These are phyloP conservation scores for Halcyon leucocephala DNA, from an alignment of 2,797 vertebrate species.

Conservation along the genomic window DNA sequence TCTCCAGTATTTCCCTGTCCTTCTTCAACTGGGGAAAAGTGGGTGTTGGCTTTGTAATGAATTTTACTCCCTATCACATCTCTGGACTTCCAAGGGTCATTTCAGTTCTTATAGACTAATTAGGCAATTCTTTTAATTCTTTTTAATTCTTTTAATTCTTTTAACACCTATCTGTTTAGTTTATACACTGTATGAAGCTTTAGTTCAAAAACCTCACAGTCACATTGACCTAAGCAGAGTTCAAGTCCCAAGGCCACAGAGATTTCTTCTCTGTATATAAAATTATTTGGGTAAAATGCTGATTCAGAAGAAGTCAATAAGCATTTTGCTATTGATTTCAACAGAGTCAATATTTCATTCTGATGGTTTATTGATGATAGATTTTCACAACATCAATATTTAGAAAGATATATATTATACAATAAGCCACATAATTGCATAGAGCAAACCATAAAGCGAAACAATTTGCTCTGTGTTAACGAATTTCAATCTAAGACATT, in stretches of 20 bases:
- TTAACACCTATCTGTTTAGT: neutral
- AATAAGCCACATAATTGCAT: neutral
- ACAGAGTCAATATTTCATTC: conserved; percentile 6
- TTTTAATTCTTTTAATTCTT: too few species aligned
- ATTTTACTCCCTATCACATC: neutral
- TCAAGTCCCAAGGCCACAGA: neutral
- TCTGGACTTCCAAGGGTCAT: neutral
- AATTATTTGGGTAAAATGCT: neutral
- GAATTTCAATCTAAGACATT: neutral
- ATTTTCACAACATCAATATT: conserved; percentile 36
- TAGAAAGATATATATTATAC: neutral
- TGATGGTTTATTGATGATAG: conserved; percentile 7
- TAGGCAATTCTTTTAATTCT: neutral
- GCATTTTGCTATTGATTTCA: conserved; percentile 36
- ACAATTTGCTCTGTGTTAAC: conserved; percentile 5
- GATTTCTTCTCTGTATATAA: neutral
- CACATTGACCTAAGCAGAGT: neutral
- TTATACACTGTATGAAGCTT: neutral
- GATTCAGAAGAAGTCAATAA: conserved; percentile 38
- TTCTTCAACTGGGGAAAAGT: too few species aligned
- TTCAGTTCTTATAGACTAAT: neutral
- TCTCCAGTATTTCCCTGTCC: too few species aligned
- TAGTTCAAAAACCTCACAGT: neutral
- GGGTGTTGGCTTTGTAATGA: neutral
- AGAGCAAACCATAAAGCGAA: conserved; percentile 1